Conservation (phyloP, 1,140 invertebrate genomes). For the Eumaeus atala region DNA sequence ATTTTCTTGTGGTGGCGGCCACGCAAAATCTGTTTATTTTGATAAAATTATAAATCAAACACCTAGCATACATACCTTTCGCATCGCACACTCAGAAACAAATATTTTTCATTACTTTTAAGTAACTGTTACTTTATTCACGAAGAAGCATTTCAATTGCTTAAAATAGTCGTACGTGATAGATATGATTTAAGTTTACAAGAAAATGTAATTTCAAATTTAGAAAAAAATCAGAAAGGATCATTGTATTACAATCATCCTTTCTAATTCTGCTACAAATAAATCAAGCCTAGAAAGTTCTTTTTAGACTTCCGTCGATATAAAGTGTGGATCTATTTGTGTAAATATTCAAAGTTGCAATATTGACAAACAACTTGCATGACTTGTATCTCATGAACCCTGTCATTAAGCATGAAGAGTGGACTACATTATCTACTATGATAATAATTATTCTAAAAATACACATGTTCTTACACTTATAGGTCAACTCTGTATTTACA, state of each 20-base stretch:
- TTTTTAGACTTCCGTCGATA: too few species aligned
- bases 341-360: conserved; percentile 5
- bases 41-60: conserved; percentile 39
- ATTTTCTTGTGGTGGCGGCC: conserved; percentile 61
- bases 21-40: conserved; percentile 37
- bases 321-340: too few species aligned
- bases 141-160: too few species aligned
- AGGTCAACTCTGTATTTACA: neutral
- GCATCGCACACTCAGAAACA: conserved; percentile 1
- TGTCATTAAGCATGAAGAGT: conserved; percentile 16
- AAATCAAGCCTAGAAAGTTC: too few species aligned
- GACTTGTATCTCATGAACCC: conserved; percentile 15
- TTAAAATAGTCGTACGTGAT: too few species aligned
- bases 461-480: conserved; percentile 12
- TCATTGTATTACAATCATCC: too few species aligned
- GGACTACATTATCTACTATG: conserved; percentile 14
- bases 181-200: too few species aligned
- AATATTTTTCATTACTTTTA: conserved; percentile 14
- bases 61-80: conserved; percentile 18
- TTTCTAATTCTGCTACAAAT: too few species aligned
- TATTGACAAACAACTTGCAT: conserved; percentile 22
- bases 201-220: too few species aligned
- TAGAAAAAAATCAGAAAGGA: too few species aligned
- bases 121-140: neutral
- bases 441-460: conserved; percentile 17